Base-by-base conservation (phyloP, 2,888 invertebrate genomes). In the Latrodectus hesperus region DNA sequence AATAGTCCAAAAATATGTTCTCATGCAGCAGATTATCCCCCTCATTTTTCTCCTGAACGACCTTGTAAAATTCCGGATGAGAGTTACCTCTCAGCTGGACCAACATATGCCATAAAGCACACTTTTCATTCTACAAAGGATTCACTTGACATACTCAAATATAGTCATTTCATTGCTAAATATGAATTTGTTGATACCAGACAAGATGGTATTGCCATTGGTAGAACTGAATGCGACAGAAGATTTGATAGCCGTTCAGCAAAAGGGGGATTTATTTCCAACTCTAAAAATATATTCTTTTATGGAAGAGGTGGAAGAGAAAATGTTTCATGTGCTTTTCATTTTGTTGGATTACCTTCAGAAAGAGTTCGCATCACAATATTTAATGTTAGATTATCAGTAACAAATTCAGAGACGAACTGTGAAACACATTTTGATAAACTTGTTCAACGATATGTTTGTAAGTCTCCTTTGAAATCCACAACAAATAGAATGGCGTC, bases 251-350 rank as follows among this genome's bases (percentile, higher is more conserved):
- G 89, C 52, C 74, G 78, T 11, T 76, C 88, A 17, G 89, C 89
- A 17, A 90, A 90, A 26, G 91, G 91, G 26, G 95, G 95, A n/a
- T 93, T 94, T 91, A 95, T 96, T 91, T 94, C 95, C 91, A 96
- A 96, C 51, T 96, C 96, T 11, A 94, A 95, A 91, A 96, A 96
- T 90, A 96, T 96, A 80, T 96, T 96, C 92, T 94, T 96, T 91
- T 96, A 95, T 91, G 96, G 96, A 1, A 94, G 96, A 90, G 96
- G 96, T n/a, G 96, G 96, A 1, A 94, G 95, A 51, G 94, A 94
- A 91, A 95, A 96, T 91, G 92, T 96, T 81, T 95, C 94, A 88
- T 96, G 96, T 92, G 78, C 86, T 17, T 90, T 90, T 74, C 85
- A 89, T 52, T 89, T 90, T 17, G 75, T 85, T 11, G 90, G 90